Evolutionary conservation across 2,113 vertebrate species (phyloP).

Genomic region (Sander lucioperca): DNA sequence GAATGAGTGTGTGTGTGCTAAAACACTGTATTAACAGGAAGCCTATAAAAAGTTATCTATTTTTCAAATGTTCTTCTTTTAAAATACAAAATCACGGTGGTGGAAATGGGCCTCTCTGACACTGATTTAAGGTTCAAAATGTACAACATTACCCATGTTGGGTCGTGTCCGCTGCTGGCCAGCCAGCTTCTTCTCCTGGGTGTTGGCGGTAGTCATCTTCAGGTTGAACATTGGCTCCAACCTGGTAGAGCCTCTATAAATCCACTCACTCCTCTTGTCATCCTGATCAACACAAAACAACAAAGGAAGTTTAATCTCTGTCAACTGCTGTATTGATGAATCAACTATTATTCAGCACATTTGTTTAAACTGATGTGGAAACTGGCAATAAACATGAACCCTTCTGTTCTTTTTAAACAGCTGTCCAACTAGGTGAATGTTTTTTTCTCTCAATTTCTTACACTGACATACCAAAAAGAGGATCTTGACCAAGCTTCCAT

Average conservation of each 20-base stretch:
- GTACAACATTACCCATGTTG: constrained; percentile 88
- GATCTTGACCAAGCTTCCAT: constrained; percentile 97
- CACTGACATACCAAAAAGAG: constrained; percentile 91
- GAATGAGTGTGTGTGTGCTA: neutral
- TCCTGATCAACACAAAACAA: constrained; percentile 81
- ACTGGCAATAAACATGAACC: no score
- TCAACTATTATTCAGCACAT: neutral
- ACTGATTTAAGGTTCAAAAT: neutral
- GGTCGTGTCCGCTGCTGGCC: constrained; percentile 93
- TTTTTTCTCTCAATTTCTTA: neutral
- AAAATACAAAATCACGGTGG: neutral
- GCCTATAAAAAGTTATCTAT: neutral
- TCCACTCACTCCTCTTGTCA: constrained; percentile 98
- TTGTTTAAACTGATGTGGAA: neutral
- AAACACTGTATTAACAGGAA: neutral
- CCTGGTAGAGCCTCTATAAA: constrained; percentile 95
- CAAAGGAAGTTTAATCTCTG: neutral
- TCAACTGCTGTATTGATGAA: neutral
- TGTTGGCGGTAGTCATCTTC: constrained; percentile 93
- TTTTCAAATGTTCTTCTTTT: neutral
- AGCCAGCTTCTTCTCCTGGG: constrained; percentile 93
- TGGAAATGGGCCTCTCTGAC: neutral
- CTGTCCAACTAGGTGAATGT: neutral
- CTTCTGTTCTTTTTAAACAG: neutral
- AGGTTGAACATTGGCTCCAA: constrained; percentile 99